Evolutionary conservation across 2,888 invertebrate genomes (phyloP).

Genomic region (Arenicola marina): DNA sequence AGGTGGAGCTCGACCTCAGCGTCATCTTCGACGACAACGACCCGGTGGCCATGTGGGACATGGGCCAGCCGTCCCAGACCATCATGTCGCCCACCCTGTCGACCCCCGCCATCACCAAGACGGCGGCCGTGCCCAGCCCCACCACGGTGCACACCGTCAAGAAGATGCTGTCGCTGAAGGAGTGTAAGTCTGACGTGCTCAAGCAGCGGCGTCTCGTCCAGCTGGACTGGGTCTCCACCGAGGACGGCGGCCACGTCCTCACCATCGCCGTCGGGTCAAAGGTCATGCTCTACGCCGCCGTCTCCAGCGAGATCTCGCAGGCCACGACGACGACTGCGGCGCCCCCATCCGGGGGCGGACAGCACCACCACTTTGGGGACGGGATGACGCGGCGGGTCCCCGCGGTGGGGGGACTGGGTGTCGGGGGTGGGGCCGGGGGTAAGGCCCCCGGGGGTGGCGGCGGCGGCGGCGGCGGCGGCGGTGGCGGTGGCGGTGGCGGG

Average conservation of each 20-base stretch:
- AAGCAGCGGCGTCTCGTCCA: constrained; percentile 73
- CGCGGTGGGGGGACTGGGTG: not conserved
- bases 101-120: constrained; percentile 16
- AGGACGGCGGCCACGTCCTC: constrained; percentile 96
- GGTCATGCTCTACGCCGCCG: constrained; percentile 55
- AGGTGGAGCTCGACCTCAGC: constrained; percentile 47
- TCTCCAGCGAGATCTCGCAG: constrained; percentile 92
- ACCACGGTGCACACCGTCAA: constrained; percentile 49
- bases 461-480: constrained; percentile 3
- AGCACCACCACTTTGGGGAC: not conserved
- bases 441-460: not conserved
- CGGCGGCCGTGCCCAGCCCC: constrained; percentile 47
- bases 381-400: not conserved
- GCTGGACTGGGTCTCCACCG: constrained; percentile 98
- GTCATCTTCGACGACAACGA: constrained; percentile 15
- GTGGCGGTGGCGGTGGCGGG: constrained; percentile 66
- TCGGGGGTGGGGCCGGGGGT: no score
- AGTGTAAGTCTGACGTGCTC: constrained; percentile 41
- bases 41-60: not conserved
- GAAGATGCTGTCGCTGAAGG: constrained; percentile 11
- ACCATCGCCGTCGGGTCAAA: constrained; percentile 83
- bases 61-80: not conserved
- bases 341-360: not conserved
- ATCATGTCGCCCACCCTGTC: constrained; percentile 19
- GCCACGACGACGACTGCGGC: constrained; percentile 65